Conservation (phyloP, 2,888 invertebrate genomes). For the Griposia aprilina region DNA sequence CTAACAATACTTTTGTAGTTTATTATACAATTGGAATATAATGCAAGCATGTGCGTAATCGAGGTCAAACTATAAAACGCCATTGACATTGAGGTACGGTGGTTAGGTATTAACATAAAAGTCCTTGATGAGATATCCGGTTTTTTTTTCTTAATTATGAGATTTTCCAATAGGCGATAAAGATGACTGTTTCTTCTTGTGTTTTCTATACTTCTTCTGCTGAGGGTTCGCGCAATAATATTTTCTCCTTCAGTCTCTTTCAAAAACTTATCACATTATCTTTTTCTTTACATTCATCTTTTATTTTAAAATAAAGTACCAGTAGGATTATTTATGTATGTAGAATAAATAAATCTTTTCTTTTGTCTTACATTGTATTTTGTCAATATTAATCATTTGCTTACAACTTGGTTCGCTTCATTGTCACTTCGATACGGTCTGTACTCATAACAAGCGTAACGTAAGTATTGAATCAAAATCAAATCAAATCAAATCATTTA, state of each 20-base stretch:
- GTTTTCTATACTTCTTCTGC: not conserved
- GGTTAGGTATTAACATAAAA: conserved; percentile 65
- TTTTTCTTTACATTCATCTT: not conserved
- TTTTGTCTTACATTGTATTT: conserved; percentile 18
- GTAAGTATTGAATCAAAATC: not conserved
- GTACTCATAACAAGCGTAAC: not conserved
- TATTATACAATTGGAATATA: conserved; percentile 64
- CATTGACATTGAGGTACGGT: conserved; percentile 81
- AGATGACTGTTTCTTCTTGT: not conserved
- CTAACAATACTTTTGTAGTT: conserved; percentile 49
- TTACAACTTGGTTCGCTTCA: not conserved
- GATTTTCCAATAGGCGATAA: not conserved
- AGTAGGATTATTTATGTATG: too few species aligned
- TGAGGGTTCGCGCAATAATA: not conserved
- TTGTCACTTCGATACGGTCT: conserved; percentile 17
- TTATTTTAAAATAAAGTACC: not conserved
- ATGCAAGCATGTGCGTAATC: conserved; percentile 67
- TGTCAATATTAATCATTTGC: conserved; percentile 9
- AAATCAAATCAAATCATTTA: too few species aligned
- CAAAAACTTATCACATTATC: not conserved
- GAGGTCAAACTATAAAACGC: conserved; percentile 78
- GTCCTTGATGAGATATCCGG: conserved; percentile 42
- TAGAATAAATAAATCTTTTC: not conserved
- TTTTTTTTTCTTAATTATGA: not conserved
- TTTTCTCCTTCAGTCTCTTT: not conserved